Base-by-base conservation (phyloP, 2,888 invertebrate species). In the Tethea ocularis region DNA sequence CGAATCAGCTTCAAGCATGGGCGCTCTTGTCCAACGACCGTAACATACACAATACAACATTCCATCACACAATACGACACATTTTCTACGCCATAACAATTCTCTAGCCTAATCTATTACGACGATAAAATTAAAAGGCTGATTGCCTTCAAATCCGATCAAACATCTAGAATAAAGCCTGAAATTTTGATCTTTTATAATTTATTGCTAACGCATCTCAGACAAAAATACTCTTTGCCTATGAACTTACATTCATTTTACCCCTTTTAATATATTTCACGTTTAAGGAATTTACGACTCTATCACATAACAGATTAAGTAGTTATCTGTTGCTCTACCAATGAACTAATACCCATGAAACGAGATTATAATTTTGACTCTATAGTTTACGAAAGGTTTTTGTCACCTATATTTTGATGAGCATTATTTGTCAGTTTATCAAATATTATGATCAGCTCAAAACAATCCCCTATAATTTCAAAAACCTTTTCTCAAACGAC, bases 101-200 rank as follows among this genome's bases (percentile, higher is more conserved):
- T 69, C 59, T 59, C 65, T 68, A 67, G 58, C 51, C 63, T 74
- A 73, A 61, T 60, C 59, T 71, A 72, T 63, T 58, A 67, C 63
- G 69, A 67, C 62, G 69, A 69, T 62, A 60, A 67, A 60, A 20
- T n/a, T n/a, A 58, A 61, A 71, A 69, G 68, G 68, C 69, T 62
- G 60, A 64, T 62, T 57, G 64, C 63, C 69, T 59, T 24, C 67
- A 63, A 71, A 70, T 70, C 10, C 46, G 20, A 10, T 2, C 38
- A 38, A 41, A 41, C 17, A 41, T 41, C 7, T 17, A 17, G 1
- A 7, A 17, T 17, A 17, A 10, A n/a, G 41, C n/a, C 41, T 41
- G 17, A 41, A 41, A 8, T 20, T 38, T 46, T 20, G 17, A 20
- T 46, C 3, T 20, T 20, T 10, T 20, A n/a, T 46, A 17, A 17